phyloP scores from a whole-genome alignment of 2,797 vertebrate genomes.

The Sus cebifrons region DNA sequence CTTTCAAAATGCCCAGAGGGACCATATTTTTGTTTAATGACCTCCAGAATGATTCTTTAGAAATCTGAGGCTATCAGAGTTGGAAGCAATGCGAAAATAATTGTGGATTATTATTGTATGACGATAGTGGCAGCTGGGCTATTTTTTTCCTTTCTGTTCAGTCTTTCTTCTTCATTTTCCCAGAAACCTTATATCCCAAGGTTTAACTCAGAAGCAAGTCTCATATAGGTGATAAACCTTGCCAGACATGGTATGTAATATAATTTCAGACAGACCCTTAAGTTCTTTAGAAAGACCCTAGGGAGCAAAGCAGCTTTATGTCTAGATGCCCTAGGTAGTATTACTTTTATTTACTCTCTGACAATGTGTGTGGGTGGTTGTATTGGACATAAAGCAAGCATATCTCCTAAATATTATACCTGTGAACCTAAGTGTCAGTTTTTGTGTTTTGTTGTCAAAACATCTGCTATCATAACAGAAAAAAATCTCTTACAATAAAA shows the following conservation, averaged over 20 bases:
- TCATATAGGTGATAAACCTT: slow-evolving; percentile 81
- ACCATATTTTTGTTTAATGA: slow-evolving; percentile 82
- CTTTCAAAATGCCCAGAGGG: slow-evolving; percentile 79
- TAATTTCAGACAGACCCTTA: slow-evolving; percentile 80
- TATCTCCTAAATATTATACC: slow-evolving; percentile 70
- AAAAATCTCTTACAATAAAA: slow-evolving; percentile 56
- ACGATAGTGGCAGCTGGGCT: slow-evolving; percentile 75
- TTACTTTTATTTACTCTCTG: slow-evolving; percentile 77
- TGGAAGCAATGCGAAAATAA: slow-evolving; percentile 81
- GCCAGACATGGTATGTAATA: slow-evolving; percentile 78
- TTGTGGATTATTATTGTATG: slow-evolving; percentile 83
- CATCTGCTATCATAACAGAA: slow-evolving; percentile 48
- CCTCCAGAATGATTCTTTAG: slow-evolving; percentile 81
- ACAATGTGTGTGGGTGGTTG: slow-evolving; percentile 57
- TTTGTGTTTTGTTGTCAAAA: slow-evolving; percentile 76
- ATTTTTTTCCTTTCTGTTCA: slow-evolving; percentile 72
- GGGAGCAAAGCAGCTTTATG: slow-evolving; percentile 63
- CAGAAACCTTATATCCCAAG: slow-evolving; percentile 83
- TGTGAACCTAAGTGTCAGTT: slow-evolving; percentile 63
- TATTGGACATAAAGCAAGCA: slow-evolving; percentile 48
- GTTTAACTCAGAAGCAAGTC: slow-evolving; percentile 79
- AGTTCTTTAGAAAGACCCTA: slow-evolving; percentile 70
- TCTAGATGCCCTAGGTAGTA: slow-evolving; percentile 32
- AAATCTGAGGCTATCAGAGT: slow-evolving; percentile 81
- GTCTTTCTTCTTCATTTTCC: slow-evolving; percentile 78